Base-by-base conservation (phyloP, 37 sponge, comb jelly and placozoan species). In the Halichondria panicea region DNA sequence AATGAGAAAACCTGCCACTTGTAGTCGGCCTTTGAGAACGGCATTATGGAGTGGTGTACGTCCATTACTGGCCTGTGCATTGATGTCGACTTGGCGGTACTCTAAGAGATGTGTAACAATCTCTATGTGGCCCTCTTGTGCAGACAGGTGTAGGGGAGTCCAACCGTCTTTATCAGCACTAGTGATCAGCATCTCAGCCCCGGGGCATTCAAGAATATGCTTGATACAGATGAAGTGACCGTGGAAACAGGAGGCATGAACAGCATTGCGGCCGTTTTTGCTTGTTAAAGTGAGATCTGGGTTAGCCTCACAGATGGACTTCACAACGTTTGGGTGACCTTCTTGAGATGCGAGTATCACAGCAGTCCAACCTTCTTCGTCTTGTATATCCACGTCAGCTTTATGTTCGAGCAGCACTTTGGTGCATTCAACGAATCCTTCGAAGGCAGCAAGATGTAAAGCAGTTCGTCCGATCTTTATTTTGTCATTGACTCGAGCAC, bases 1-100 rank as follows among this genome's bases (percentile, higher is more conserved):
- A 8, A 91, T 43, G 9, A 91, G 77, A 24, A 30, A 41, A 0
- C 36, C 55, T 19, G 71, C 82, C 6, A 85, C 79, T 24, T 77
- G 25, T 15, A 33, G 24, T 36, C 72, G 50, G 0, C 91, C 91
- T 40, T 91, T 91, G 46, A 91, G 69, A 21, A 79, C 82, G 52
- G 91, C 91, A 73, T 83, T 91, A 83, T 91, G 91, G 4, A 91
- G 74, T 0, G 91, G 91, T 0, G 91, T 91, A 0, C 91, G 82
- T 22, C 91, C 91, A 59, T 91, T 91, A 60, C 81, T 70, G 1
- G 91, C 86, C 30, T 48, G 52, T 15, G 78, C 53, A 44, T 91
- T 80, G 38, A 82, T 56, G 56, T 56, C 73, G 3, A 72, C 1
- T 1, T 25, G 12, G 22, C 38, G 58, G 27, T 40, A 28, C 6